Conservation (phyloP, 1,140 invertebrate genomes). For the Grapholita molesta region DNA sequence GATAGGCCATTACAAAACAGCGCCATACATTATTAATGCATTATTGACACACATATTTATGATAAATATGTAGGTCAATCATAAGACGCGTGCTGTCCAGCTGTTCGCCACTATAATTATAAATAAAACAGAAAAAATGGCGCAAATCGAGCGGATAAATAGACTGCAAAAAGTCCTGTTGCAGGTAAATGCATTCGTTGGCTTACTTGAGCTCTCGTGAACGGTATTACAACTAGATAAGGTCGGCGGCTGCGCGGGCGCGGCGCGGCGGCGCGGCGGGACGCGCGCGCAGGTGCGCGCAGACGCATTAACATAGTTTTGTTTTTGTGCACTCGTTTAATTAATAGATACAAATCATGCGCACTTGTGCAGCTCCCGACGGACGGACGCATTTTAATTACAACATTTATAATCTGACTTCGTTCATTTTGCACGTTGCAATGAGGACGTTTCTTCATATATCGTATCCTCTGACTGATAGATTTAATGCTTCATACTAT, state of each 20-base stretch:
- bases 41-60: not conserved
- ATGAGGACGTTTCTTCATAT: not conserved
- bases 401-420: not conserved
- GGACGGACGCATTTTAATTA: not conserved
- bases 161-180: not conserved
- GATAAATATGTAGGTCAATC: not conserved
- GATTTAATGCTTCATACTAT: not conserved
- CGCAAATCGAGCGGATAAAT: slow-evolving; percentile 9
- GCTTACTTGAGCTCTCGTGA: no score
- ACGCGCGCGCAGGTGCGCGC: not conserved
- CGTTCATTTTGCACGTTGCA: not conserved
- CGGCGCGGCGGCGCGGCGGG: not conserved
- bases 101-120: not conserved
- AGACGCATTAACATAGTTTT: not conserved
- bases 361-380: not conserved
- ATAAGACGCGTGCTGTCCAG: not conserved
- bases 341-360: slow-evolving; percentile 17
- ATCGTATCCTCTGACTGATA: not conserved
- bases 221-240: no score
- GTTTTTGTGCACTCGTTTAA: slow-evolving; percentile 9
- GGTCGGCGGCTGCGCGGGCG: no score
- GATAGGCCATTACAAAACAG: not conserved
- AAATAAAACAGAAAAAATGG: not conserved
- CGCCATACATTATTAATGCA: not conserved
- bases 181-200: no score